Percentiles rank a stretch among this genome's conserved stretches.
These are phyloP conservation scores for Gryllus longicercus DNA, from an alignment of 2,888 invertebrate genomes.

Conservation along the genomic window DNA sequence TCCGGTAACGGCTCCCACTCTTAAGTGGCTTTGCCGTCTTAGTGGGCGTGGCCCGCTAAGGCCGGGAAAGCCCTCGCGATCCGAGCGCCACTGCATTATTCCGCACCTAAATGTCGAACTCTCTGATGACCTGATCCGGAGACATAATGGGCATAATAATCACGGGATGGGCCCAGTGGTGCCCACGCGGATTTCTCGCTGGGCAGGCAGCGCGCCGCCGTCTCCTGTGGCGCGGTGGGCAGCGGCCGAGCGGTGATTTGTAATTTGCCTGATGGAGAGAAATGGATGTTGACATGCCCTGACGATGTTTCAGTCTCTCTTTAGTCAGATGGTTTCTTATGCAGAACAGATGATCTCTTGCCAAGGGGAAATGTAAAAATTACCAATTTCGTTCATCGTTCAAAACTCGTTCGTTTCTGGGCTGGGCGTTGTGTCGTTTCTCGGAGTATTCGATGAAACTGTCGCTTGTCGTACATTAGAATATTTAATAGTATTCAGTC, in stretches of 20 bases:
- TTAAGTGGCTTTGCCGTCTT: conserved; percentile 17
- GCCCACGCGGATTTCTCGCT: not conserved
- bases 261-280: not conserved
- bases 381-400: no score
- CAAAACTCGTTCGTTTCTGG: no score
- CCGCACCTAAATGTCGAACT: not conserved
- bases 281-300: not conserved
- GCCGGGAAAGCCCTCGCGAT: not conserved
- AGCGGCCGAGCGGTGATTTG: not conserved
- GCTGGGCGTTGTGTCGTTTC: no score
- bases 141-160: not conserved
- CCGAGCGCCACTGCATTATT: not conserved
- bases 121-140: not conserved
- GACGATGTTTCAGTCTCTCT: not conserved
- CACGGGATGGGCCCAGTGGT: not conserved
- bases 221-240: no score
- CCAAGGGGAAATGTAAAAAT: no score
- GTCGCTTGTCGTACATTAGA: no score
- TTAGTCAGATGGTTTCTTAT: not conserved
- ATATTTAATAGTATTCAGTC: no score
- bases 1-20: not conserved
- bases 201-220: no score
- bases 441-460: no score
- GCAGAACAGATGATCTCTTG: no score
- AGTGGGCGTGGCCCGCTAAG: not conserved